These are phyloP conservation scores for Ceryle rudis DNA, from an alignment of 2,797 vertebrate species.

Conservation along the genomic window DNA sequence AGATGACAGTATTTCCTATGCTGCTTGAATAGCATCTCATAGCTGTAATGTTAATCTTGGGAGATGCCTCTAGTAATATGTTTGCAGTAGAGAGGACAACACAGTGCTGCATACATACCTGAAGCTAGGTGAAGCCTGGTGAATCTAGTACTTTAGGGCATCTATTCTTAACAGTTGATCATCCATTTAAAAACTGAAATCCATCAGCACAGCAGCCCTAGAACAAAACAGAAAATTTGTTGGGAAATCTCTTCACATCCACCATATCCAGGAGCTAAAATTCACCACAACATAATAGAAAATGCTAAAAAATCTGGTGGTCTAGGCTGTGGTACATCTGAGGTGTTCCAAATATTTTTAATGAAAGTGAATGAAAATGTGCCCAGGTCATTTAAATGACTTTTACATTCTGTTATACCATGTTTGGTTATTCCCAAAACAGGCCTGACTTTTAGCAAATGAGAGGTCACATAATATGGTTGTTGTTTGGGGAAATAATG, in stretches of 20 bases:
- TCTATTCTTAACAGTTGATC: neutral
- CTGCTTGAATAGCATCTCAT: neutral
- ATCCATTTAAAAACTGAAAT: neutral
- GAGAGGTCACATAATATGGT: neutral
- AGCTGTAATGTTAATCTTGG: neutral
- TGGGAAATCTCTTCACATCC: neutral
- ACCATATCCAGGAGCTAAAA: neutral
- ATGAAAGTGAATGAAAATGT: neutral
- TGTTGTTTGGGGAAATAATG: neutral
- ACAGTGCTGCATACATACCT: neutral
- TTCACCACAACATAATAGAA: neutral
- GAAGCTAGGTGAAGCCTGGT: neutral
- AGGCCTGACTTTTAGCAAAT: neutral
- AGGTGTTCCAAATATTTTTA: neutral
- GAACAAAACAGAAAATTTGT: neutral
- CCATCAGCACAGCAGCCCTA: neutral
- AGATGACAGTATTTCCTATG: neutral
- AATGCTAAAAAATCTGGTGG: neutral
- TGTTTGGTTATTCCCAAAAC: neutral
- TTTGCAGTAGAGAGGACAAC: neutral
- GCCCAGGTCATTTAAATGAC: neutral
- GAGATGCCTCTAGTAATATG: neutral
- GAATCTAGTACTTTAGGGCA: neutral
- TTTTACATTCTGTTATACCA: neutral
- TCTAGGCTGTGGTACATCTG: neutral